Evolutionary conservation across 1,140 invertebrate genomes (phyloP).

Genomic region (Polypedilum pembai): DNA sequence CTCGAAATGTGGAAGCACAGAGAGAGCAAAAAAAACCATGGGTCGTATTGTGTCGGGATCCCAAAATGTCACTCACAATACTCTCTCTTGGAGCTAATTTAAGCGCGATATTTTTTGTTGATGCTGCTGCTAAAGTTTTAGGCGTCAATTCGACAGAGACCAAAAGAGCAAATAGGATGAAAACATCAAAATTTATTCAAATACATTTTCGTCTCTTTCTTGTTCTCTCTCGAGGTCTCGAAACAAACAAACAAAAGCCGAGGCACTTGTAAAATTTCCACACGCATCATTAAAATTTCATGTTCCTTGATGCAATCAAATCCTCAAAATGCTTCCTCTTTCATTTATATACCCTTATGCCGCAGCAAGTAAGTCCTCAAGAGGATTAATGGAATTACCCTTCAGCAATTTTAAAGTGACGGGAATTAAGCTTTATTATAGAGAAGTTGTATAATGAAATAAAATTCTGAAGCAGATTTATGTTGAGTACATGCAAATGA

Average conservation of each 20-base stretch:
- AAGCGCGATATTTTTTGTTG: too few species aligned
- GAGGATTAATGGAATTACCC: conserved; percentile 13
- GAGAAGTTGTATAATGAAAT: not conserved
- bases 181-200: too few species aligned
- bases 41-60: not conserved
- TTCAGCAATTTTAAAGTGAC: conserved; percentile 20
- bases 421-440: conserved; percentile 26
- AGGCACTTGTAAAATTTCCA: not conserved
- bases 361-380: not conserved
- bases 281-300: conserved; percentile 24
- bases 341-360: too few species aligned
- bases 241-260: too few species aligned
- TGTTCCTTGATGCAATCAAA: conserved; percentile 18
- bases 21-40: not conserved
- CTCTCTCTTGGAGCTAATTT: too few species aligned
- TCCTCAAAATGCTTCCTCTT: not conserved
- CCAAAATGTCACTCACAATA: not conserved
- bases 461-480: not conserved
- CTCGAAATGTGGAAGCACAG: not conserved
- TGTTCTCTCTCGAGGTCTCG: too few species aligned
- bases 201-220: too few species aligned
- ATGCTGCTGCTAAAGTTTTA: too few species aligned
- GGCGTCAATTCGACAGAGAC: too few species aligned
- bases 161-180: too few species aligned
- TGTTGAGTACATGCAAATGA: not conserved